These are phyloP conservation scores for Camponotus pennsylvanicus DNA, from an alignment of 1,140 invertebrate species.

Conservation along the genomic window DNA sequence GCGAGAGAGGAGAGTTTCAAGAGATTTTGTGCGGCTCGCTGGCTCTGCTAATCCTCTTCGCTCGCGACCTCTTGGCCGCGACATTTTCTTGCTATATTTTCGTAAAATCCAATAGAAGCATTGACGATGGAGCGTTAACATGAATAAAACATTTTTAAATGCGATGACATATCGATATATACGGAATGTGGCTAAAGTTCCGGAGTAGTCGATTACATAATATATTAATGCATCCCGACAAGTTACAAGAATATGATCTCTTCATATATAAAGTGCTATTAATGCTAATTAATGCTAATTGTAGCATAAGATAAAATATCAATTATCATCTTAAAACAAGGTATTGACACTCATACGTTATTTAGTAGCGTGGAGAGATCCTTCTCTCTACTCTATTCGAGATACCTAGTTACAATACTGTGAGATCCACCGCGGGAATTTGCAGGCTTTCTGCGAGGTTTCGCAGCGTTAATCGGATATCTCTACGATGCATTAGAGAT, in stretches of 20 bases:
- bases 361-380: conserved; percentile 9
- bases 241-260: too few relatives aligned
- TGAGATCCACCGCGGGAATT: conserved; percentile 26
- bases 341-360: conserved; percentile 13
- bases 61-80: conserved; percentile 7
- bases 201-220: too few relatives aligned
- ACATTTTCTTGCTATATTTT: too few relatives aligned
- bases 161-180: not conserved
- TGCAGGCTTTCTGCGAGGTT: conserved; percentile 24
- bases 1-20: conserved; percentile 28
- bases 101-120: not conserved
- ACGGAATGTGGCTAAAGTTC: too few relatives aligned
- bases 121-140: not conserved
- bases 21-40: conserved; percentile 25
- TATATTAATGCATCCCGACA: too few relatives aligned
- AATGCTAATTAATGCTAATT: not conserved
- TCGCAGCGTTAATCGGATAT: conserved; percentile 42
- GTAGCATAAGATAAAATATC: not conserved
- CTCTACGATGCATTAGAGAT: conserved; percentile 42
- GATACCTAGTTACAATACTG: conserved; percentile 12
- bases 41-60: conserved; percentile 29
- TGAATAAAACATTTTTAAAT: conserved; percentile 13
- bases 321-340: conserved; percentile 13
- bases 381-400: not conserved
- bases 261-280: not conserved